Conservation (phyloP, 2,888 invertebrate genomes). For the Phragmatobia fuliginosa region DNA sequence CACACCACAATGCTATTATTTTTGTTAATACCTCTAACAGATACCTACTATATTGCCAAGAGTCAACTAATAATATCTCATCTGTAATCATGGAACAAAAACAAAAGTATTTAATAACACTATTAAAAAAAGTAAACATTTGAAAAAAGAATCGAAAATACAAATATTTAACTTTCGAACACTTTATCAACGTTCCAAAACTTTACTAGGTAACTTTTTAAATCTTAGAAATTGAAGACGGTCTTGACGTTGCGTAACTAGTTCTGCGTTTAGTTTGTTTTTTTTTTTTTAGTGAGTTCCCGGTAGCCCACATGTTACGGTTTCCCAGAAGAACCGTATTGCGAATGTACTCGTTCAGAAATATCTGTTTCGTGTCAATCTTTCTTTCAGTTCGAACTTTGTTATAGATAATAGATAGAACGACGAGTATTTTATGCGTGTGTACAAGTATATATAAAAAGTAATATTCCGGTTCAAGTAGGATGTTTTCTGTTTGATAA, state of each 20-base stretch:
- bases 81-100: not conserved
- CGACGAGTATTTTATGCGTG: not conserved
- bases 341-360: conserved; percentile 57
- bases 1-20: not conserved
- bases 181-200: no score
- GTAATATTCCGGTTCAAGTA: not conserved
- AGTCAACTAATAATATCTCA: no score
- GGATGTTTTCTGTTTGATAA: not conserved
- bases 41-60: no score
- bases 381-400: not conserved
- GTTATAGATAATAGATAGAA: conserved; percentile 33
- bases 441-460: not conserved
- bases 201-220: not conserved
- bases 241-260: conserved; percentile 32
- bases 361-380: conserved; percentile 45
- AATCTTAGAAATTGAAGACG: not conserved
- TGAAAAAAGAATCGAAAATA: no score
- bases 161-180: no score
- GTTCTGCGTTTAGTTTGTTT: conserved; percentile 48
- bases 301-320: conserved; percentile 55
- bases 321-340: conserved; percentile 66
- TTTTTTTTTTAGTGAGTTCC: conserved; percentile 58
- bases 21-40: not conserved
- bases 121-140: no score
- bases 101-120: no score